Evolutionary conservation across 2,113 vertebrate species (phyloP), one percentile per base, ranked within the genome.

Genomic region (Poeciliopsis prolifica): DNA sequence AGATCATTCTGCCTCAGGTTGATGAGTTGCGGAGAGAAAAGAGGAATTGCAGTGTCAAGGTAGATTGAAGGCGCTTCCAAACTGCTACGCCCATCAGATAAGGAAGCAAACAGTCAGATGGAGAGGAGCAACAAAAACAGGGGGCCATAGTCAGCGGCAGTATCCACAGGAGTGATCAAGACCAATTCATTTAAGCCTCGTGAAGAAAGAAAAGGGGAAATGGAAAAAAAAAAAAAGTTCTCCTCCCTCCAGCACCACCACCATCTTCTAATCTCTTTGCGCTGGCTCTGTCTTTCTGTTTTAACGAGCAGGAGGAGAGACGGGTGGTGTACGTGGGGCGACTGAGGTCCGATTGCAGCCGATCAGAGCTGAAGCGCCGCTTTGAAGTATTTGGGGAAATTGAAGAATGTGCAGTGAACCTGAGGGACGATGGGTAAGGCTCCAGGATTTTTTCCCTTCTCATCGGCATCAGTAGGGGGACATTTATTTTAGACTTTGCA

Each of bases 301-400:
- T 86, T 88, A 87, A 85, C 87, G 79, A 89, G 89, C 88, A 99
- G 98, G 98, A 99, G 91, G 98, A 99, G 94, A 96, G 89, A 77
- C 96, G 98, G 88, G 96, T 97, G 93, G 96, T 99, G 93, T 99
- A 98, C 90, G 94, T 99, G 86, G 97, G 96, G 79, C 96, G 97
- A 94, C 96, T 99, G 93, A 95, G 95, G 92, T 92, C 96, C 89
- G 95, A 96, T 92, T 97, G 95, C 85, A 98, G 95, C 84, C 95
- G 96, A 85, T 95, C 95, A 26, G 98, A 99, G 94, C 94, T 99
- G 93, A 97, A 95, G 93, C 94, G 95, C 82, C 98, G 97, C 83
- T 99, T 99, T 96, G 96, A 98, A 96, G 96, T 98, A 94, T 99
- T 99, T 89, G 98, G 98, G 89, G 97, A 99, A 96, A 98, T 99